Percentiles rank a stretch among this genome's conserved stretches.
Conservation (phyloP, 2,888 invertebrate genomes). For the Chouioia cunea region DNA sequence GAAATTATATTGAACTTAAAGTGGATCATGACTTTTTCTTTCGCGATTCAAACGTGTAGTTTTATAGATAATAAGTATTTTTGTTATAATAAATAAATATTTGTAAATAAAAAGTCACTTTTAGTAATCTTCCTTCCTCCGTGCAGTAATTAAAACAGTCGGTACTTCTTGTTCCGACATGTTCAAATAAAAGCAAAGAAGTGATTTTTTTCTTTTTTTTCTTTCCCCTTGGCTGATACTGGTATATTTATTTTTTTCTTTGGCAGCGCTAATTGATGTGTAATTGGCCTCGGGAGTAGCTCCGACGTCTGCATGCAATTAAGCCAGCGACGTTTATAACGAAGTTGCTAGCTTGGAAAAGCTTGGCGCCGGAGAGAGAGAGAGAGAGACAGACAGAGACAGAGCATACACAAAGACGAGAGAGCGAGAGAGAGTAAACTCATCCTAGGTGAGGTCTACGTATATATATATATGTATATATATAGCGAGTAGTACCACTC, state of each 20-base stretch:
- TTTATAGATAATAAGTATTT: no score
- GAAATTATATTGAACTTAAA: conserved; percentile 3
- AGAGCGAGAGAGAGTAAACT: no score
- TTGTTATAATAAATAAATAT: no score
- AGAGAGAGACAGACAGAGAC: conserved; percentile 14
- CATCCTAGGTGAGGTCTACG: no score
- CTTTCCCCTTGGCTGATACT: neutral
- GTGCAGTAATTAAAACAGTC: no score
- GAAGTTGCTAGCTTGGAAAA: conserved; percentile 25
- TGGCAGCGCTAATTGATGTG: conserved; percentile 39
- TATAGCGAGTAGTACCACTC: neutral
- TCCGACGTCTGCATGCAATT: conserved; percentile 61
- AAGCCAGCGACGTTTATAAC: conserved; percentile 56
- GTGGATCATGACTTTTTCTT: no score
- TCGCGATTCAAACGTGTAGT: no score
- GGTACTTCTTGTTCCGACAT: no score
- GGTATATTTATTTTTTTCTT: conserved; percentile 28
- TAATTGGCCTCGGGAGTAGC: conserved; percentile 45
- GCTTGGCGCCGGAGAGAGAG: neutral
- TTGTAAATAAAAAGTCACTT: no score
- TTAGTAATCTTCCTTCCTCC: no score
- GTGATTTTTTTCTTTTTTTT: neutral
- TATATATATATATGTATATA: neutral
- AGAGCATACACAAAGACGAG: conserved; percentile 13
- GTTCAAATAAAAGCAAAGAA: neutral